Base-by-base conservation (phyloP, 2,888 invertebrate genomes). In the Drosophila subsilvestris region DNA sequence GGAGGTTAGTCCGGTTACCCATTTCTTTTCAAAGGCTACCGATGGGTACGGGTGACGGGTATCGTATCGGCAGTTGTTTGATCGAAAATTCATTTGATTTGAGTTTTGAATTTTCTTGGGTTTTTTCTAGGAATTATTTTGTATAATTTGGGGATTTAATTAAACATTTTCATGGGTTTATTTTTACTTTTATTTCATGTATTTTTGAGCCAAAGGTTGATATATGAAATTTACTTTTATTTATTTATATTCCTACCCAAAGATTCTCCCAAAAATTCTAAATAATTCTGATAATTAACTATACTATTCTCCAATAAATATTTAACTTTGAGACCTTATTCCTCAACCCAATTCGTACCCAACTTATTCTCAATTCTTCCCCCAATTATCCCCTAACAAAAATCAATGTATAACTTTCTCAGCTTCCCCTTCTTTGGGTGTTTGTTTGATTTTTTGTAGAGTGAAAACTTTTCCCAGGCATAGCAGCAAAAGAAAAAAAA, bases 391-490 rank as follows among this genome's bases (percentile, higher is more conserved):
- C 32, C 54, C 66, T 48, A 55, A 22, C 22, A 27, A 75, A 73
- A 67, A 71, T 68, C 54, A 65, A 61, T 63, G 56, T 53, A 74
- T 78, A 74, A 62, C 63, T 65, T 62, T 70, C 49, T 50, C 44
- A 53, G 51, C 55, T 53, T 58, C 61, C 47, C 63, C 68, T 47
- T 37, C 66, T 17, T 55, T 72, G 70, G 76, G 63, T 69, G 67
- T 75, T 62, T 17, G 22, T 51, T 7, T 18, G 54, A 8, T 43
- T 62, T 69, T 49, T 69, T 72, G 47, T 56, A 49, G 62, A 45
- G 17, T 59, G 51, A 45, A 55, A 69, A 68, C 67, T 79, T 82
- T 82, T 82, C 82, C 85, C 82, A 82, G 59, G 68, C 58, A 22
- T 25, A 48, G 10, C 22, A 22, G 22, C 22, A 22, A n/a, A 47